Evolutionary conservation across 2,797 vertebrate genomes (phyloP).

Genomic region (Lithobates pipiens): DNA sequence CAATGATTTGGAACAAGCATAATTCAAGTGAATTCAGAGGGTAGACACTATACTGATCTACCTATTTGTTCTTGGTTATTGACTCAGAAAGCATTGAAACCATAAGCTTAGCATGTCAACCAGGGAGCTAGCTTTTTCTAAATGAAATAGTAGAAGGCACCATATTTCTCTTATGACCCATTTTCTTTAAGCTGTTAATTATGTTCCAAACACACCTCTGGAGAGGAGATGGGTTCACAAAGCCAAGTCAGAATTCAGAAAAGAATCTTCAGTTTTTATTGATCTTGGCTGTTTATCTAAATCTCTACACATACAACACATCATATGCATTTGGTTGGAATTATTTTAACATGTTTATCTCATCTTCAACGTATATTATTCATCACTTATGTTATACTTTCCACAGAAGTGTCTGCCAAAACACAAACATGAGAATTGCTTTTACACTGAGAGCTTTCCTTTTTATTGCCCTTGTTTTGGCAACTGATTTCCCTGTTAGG

Average conservation of each 20-base stretch:
- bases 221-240: not conserved
- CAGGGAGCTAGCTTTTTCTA: no score
- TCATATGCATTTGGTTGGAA: not conserved
- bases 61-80: not conserved
- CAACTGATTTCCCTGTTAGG: not conserved
- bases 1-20: no score
- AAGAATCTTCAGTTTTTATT: not conserved
- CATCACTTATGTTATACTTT: constrained; percentile 1
- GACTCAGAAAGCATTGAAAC: not conserved
- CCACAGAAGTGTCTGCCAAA: not conserved
- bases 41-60: no score
- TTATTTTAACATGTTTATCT: not conserved
- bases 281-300: not conserved
- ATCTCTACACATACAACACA: not conserved
- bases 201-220: not conserved
- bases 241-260: not conserved
- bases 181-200: not conserved
- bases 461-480: constrained; percentile 30
- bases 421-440: not conserved
- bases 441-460: not conserved
- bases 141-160: not conserved
- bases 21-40: no score
- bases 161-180: not conserved
- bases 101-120: not conserved
- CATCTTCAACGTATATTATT: not conserved